Evolutionary conservation across 1,140 invertebrate genomes (phyloP), one percentile per base, ranked within the genome.

Genomic region (Apis florea): DNA sequence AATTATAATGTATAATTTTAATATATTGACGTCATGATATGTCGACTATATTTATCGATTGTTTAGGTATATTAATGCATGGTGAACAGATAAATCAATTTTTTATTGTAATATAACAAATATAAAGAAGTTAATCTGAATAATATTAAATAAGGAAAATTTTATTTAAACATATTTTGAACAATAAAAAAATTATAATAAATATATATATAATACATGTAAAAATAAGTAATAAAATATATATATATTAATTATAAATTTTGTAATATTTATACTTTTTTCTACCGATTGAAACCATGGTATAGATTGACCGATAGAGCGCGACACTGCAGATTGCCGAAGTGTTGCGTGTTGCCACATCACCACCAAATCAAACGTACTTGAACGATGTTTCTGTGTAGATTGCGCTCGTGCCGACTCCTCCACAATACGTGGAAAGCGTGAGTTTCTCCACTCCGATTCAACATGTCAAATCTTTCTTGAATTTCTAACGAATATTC

Each of bases 281-380:
- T 79, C 63, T 54, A 63, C 58, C 71, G 63, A 80, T 75, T 51
- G 58, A 67, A 61, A 31, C 54, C 53, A 63, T 15, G 17, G 4
- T 61, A 11, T 19, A 63, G 12, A 66, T 63, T 49, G 66, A 66
- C 80, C 80, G 74, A 71, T 85, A 91, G 90, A 89, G 89, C 49
- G 89, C 89, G 85, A 84, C 85, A 84, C 70, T 72, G 74, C 67
- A 63, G 83, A 66, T 85, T 80, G 81, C 84, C 85, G 85, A 85
- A 88, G 88, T 92, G 91, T 91, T 89, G 91, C 92, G 92, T 93
- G 92, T 92, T 92, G 92, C 92, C 92, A 93, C 92, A 93, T 93
- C 92, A 93, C 86, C 92, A 92, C 87, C 77, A 83, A 88, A 85
- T 88, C 85, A 86, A 87, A 90, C 88, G 71, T 74, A 88, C 89